Conservation (phyloP, 2,113 vertebrate species). For the Puma concolor region DNA sequence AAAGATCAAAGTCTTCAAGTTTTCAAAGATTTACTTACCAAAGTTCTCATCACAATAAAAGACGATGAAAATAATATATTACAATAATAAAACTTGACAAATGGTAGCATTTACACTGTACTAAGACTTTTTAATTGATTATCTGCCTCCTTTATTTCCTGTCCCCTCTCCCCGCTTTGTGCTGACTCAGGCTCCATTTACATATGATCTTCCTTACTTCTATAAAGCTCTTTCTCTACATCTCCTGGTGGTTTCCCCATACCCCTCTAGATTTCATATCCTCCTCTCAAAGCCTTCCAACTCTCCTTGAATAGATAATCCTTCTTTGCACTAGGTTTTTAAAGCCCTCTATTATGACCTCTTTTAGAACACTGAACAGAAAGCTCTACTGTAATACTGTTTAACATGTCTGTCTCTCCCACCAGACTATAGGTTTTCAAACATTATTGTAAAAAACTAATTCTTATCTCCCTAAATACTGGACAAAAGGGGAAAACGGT, state of each 20-base stretch:
- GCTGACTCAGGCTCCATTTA: not conserved
- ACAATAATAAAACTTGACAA: not conserved
- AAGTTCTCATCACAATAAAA: not conserved
- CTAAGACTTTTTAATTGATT: not conserved
- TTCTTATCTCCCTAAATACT: not conserved
- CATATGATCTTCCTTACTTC: not conserved
- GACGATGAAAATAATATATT: not conserved
- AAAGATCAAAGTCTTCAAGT: not conserved
- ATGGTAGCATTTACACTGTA: not conserved
- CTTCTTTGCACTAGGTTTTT: not conserved
- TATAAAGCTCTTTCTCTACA: not conserved
- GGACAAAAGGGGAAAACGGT: not conserved
- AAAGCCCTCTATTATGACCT: not conserved
- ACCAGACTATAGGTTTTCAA: not conserved
- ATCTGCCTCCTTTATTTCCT: not conserved
- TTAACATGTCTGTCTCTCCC: not conserved
- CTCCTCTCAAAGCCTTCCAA: not conserved
- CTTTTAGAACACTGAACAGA: conserved; percentile 11
- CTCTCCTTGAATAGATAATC: not conserved
- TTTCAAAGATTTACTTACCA: not conserved
- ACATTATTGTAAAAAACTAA: not conserved
- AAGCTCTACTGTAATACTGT: not conserved
- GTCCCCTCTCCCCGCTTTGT: not conserved
- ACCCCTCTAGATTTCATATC: not conserved
- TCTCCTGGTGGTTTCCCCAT: not conserved